These are phyloP conservation scores for Caenorhabditis tropicalis DNA, from an alignment of 1,140 invertebrate species.

Conservation along the genomic window DNA sequence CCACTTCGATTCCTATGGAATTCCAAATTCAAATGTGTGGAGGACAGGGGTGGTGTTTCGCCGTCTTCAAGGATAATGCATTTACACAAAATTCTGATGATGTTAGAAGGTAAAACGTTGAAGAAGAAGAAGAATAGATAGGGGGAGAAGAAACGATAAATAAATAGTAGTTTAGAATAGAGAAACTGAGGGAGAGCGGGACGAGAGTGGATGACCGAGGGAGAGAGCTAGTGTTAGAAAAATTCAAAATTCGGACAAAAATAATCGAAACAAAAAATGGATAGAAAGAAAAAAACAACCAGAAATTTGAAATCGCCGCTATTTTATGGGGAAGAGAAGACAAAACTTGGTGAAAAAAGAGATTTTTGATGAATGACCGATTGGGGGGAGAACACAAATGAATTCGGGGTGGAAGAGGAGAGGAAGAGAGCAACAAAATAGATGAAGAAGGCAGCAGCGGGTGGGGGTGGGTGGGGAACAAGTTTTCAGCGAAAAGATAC, in stretches of 20 bases:
- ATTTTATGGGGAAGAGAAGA: too few species aligned
- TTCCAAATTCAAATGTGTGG: neutral
- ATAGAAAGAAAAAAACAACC: neutral
- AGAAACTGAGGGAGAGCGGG: too few species aligned
- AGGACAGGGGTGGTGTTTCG: too few species aligned
- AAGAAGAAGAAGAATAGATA: neutral
- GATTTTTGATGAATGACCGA: too few species aligned
- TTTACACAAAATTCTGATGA: neutral
- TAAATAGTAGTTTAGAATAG: neutral
- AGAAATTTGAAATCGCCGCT: too few species aligned
- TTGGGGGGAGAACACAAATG: neutral
- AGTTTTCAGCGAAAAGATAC: too few species aligned
- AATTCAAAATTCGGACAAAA: neutral
- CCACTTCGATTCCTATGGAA: neutral
- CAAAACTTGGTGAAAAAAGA: too few species aligned
- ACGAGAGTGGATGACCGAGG: too few species aligned
- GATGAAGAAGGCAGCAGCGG: neutral
- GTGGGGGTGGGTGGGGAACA: neutral
- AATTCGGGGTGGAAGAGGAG: neutral
- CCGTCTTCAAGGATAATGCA: too few species aligned
- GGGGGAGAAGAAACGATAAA: too few species aligned
- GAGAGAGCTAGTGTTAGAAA: neutral
- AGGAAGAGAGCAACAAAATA: neutral
- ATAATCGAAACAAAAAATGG: neutral
- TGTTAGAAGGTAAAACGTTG: constrained; percentile 12